Evolutionary conservation across 2,113 vertebrate genomes (phyloP).

Genomic region (Phoxinus phoxinus): DNA sequence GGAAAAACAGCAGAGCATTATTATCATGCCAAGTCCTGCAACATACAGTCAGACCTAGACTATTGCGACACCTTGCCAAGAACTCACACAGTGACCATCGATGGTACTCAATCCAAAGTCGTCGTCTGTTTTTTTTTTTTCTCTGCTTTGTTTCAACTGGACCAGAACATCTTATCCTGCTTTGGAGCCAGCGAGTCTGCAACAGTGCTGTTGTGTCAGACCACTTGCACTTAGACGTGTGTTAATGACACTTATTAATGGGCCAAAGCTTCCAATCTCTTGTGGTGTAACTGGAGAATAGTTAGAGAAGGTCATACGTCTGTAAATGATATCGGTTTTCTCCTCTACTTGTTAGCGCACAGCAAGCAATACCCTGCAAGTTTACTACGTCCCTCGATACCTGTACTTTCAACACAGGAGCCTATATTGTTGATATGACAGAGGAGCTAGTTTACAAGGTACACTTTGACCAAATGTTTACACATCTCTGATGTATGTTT

Average conservation of each 20-base stretch:
- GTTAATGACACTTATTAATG: slow-evolving; percentile 55
- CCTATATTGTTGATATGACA: not conserved
- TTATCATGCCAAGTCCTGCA: slow-evolving; percentile 28
- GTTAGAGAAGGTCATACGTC: slow-evolving; percentile 33
- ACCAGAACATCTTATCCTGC: not conserved
- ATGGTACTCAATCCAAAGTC: not conserved
- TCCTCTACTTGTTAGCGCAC: not conserved
- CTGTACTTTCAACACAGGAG: not conserved
- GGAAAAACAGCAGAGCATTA: slow-evolving; percentile 47
- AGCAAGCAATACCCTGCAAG: not conserved
- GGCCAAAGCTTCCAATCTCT: slow-evolving; percentile 43
- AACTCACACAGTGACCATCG: not conserved
- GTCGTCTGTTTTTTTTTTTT: not conserved
- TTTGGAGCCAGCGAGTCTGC: slow-evolving; percentile 17
- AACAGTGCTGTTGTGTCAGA: not conserved
- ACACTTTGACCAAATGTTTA: slow-evolving; percentile 6
- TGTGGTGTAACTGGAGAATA: slow-evolving; percentile 40
- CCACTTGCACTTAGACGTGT: slow-evolving; percentile 33
- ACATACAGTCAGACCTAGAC: slow-evolving; percentile 37
- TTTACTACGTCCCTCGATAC: not conserved
- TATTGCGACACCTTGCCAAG: not conserved
- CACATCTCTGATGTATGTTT: slow-evolving; percentile 3
- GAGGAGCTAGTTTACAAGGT: slow-evolving; percentile 24
- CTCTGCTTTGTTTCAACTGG: not conserved
- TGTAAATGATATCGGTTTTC: slow-evolving; percentile 12